Percentiles rank a stretch among this genome's conserved stretches.
Evolutionary conservation across 2,888 invertebrate genomes (phyloP).

Genomic region (Ennomos erosarius): DNA sequence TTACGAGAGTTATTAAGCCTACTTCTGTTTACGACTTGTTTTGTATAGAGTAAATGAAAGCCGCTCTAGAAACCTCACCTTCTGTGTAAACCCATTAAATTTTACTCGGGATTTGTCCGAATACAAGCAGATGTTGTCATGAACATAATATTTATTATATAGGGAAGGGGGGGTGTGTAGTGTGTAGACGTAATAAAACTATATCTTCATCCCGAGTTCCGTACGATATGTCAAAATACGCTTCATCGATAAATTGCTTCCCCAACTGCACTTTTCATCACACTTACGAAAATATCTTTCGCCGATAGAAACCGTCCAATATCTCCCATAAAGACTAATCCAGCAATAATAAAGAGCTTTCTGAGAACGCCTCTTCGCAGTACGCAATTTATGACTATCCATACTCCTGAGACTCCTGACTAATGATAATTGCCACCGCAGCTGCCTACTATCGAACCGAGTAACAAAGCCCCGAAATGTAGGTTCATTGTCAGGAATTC

Average conservation of each 20-base stretch:
- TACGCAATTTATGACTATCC: constrained; percentile 30
- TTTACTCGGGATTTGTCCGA: constrained; percentile 1
- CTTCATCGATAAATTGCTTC: too few relatives aligned
- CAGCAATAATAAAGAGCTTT: constrained; percentile 28
- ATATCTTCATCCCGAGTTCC: too few relatives aligned
- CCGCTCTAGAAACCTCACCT: constrained; percentile 2
- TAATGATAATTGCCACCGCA: constrained; percentile 36
- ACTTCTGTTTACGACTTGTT: constrained; percentile 22
- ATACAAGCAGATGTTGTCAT: background rate
- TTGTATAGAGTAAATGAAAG: constrained; percentile 4
- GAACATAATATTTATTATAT: too few relatives aligned
- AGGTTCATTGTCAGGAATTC: constrained; percentile 28
- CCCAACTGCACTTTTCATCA: too few relatives aligned
- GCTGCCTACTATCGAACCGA: constrained; percentile 29
- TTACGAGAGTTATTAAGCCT: constrained; percentile 18
- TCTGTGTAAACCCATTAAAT: background rate
- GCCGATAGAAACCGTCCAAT: background rate
- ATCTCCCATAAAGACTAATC: constrained; percentile 21
- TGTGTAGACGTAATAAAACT: too few relatives aligned
- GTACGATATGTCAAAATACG: too few relatives aligned
- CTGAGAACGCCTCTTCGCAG: constrained; percentile 25
- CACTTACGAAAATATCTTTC: too few relatives aligned
- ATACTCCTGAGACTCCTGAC: constrained; percentile 22
- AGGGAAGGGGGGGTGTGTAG: too few relatives aligned
- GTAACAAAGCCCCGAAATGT: constrained; percentile 27